Evolutionary conservation across 2,888 invertebrate species (phyloP).

Genomic region (Lepeophtheirus nordmannii): DNA sequence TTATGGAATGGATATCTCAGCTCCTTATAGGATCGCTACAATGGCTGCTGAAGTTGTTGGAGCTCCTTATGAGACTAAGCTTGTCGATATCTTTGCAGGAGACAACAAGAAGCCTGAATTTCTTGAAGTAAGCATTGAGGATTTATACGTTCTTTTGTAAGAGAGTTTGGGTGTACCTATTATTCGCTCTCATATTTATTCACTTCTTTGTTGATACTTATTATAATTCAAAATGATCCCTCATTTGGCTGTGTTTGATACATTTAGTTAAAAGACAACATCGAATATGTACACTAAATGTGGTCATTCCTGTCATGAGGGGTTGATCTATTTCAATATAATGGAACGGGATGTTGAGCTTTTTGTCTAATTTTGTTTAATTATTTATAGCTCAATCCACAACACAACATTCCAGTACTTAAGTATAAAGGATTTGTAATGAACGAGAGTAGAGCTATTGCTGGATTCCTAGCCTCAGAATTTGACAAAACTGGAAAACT

Average conservation of each 20-base stretch:
- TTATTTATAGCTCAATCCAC: slow-evolving; percentile 15
- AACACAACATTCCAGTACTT: slow-evolving; percentile 19
- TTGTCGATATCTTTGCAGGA: slow-evolving; percentile 44
- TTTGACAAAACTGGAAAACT: slow-evolving; percentile 19
- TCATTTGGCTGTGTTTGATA: too few relatives aligned
- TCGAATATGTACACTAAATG: too few relatives aligned
- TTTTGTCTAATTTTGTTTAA: not conserved
- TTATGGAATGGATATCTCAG: slow-evolving; percentile 48
- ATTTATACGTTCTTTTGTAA: too few relatives aligned
- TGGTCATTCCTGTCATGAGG: too few relatives aligned
- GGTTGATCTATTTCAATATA: too few relatives aligned
- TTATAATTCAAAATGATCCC: too few relatives aligned
- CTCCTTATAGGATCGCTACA: slow-evolving; percentile 47
- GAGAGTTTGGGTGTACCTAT: too few relatives aligned
- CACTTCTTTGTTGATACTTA: not conserved
- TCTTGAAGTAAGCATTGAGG: slow-evolving; percentile 30
- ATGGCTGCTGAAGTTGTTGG: slow-evolving; percentile 39
- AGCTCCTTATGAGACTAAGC: slow-evolving; percentile 48
- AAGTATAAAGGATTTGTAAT: slow-evolving; percentile 19
- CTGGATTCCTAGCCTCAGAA: slow-evolving; percentile 11
- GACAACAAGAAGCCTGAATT: slow-evolving; percentile 51
- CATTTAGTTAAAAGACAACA: too few relatives aligned
- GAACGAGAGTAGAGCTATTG: slow-evolving; percentile 22
- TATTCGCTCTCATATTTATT: not conserved
- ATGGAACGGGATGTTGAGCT: too few relatives aligned